Evolutionary conservation across 2,797 vertebrate species (phyloP).

Genomic region (Phrynocephalus guinanensis): DNA sequence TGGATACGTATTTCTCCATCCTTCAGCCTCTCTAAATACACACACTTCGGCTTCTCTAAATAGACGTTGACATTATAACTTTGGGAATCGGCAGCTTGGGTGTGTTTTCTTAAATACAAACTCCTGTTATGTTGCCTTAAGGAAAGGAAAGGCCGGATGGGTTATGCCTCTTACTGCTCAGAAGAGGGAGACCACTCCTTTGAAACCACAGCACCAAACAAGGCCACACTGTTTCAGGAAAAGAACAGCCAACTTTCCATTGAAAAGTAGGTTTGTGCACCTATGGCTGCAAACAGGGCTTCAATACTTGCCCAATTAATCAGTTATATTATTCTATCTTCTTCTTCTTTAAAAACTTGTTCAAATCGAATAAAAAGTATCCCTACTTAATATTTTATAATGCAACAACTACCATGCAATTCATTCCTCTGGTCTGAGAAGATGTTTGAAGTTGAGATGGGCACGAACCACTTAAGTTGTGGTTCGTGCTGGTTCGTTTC

Average conservation of each 20-base stretch:
- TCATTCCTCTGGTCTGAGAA: not conserved
- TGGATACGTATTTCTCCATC: not conserved
- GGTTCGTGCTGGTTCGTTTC: too few relatives aligned
- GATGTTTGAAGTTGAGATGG: not conserved
- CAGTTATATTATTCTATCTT: not conserved
- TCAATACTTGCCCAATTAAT: not conserved
- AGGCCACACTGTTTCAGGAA: not conserved
- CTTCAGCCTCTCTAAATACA: not conserved
- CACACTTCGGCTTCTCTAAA: too few relatives aligned
- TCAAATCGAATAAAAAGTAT: not conserved
- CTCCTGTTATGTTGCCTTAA: not conserved
- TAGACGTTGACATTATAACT: too few relatives aligned
- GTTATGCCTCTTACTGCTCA: not conserved
- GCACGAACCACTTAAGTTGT: not conserved
- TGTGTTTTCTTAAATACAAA: constrained; percentile 39
- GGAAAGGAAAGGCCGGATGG: constrained; percentile 35
- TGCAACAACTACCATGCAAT: not conserved
- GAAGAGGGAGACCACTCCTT: not conserved
- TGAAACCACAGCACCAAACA: not conserved
- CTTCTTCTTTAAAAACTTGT: not conserved
- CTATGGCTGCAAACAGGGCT: not conserved
- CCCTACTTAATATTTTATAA: not conserved
- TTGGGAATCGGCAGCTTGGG: too few relatives aligned
- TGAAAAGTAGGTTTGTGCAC: not conserved
- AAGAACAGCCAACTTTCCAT: not conserved